Evolutionary conservation across 2,113 vertebrate species (phyloP).

Genomic region (Oxygymnocypris stewartii): DNA sequence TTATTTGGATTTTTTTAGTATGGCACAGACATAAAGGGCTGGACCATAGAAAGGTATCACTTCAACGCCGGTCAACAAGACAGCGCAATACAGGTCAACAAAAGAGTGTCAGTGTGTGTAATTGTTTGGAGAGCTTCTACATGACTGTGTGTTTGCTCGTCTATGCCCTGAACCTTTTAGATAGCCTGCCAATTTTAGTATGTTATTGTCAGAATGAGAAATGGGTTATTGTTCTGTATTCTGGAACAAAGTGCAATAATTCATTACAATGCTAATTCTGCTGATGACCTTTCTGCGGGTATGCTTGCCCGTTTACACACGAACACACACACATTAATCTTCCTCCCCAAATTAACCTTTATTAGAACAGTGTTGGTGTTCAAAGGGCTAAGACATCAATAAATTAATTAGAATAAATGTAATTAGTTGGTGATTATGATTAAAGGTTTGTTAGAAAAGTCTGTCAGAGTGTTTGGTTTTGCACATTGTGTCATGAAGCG

Average conservation of each 20-base stretch:
- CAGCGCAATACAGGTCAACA: slow-evolving; percentile 16
- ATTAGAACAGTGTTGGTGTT: slow-evolving; percentile 48
- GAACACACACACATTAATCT: slow-evolving; percentile 48
- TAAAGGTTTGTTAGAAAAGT: slow-evolving; percentile 46
- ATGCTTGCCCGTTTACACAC: slow-evolving; percentile 37
- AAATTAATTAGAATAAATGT: slow-evolving; percentile 54
- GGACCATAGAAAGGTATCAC: slow-evolving; percentile 2
- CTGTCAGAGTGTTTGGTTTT: slow-evolving; percentile 44
- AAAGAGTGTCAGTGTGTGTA: slow-evolving; percentile 32
- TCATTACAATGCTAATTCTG: slow-evolving; percentile 48
- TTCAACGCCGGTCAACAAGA: slow-evolving; percentile 19
- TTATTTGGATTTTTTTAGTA: background rate
- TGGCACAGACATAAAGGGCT: background rate
- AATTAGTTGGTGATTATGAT: slow-evolving; percentile 56
- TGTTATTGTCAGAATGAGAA: slow-evolving; percentile 43
- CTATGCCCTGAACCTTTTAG: slow-evolving; percentile 32
- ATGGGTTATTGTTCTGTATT: slow-evolving; percentile 39
- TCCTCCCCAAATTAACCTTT: slow-evolving; percentile 53
- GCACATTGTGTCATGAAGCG: slow-evolving; percentile 28
- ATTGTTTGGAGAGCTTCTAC: slow-evolving; percentile 19
- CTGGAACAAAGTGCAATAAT: slow-evolving; percentile 40
- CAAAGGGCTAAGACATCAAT: slow-evolving; percentile 44
- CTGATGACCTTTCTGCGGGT: slow-evolving; percentile 49
- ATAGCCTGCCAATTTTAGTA: slow-evolving; percentile 29
- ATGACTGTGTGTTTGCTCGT: background rate